These are phyloP conservation scores for Nipponacmea schrenckii DNA, from an alignment of 2,888 invertebrate species.

Conservation along the genomic window DNA sequence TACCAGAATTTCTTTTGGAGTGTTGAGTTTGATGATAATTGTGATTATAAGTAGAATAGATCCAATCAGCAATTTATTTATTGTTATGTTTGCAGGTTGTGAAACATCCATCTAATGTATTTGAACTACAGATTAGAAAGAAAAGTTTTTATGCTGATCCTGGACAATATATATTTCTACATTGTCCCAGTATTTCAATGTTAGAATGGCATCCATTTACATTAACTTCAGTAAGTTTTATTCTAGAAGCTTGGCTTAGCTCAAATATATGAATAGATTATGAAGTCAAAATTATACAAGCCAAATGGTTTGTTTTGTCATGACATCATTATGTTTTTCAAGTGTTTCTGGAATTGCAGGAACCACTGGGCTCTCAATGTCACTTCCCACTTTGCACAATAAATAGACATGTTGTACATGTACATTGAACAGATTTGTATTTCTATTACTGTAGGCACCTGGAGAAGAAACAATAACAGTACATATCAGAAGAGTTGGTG, in stretches of 20 bases:
- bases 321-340: too few species aligned
- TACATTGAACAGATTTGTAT: too few species aligned
- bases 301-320: too few species aligned
- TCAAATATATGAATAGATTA: too few species aligned
- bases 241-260: too few species aligned
- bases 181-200: constrained; percentile 61
- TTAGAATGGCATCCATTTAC: constrained; percentile 69
- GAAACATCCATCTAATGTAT: constrained; percentile 65
- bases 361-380: too few species aligned
- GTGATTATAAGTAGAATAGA: too few species aligned
- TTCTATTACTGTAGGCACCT: constrained; percentile 53
- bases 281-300: too few species aligned
- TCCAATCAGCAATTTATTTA: not conserved
- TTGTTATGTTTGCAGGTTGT: constrained; percentile 53
- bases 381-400: not conserved
- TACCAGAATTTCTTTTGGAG: too few species aligned
- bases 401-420: too few species aligned
- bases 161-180: constrained; percentile 67
- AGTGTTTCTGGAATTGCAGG: too few species aligned
- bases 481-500: constrained; percentile 65
- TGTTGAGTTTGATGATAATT: too few species aligned
- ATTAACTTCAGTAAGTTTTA: constrained; percentile 63
- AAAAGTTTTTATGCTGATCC: constrained; percentile 59
- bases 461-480: constrained; percentile 66
- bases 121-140: constrained; percentile 66